phyloP scores from a whole-genome alignment of 2,797 vertebrate genomes.

The Epinephelus awoara region DNA sequence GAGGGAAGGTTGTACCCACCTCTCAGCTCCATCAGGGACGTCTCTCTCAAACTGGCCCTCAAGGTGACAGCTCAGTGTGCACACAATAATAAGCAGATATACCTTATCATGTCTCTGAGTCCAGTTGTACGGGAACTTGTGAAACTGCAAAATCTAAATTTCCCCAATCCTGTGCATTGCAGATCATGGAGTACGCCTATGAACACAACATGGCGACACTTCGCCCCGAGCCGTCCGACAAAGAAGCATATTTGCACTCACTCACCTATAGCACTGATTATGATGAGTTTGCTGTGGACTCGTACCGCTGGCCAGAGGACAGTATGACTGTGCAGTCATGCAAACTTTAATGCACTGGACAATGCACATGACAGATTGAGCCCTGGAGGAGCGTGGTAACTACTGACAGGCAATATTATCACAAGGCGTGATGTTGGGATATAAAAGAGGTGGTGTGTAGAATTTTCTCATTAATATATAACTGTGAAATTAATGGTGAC shows the following conservation, averaged over 20 bases:
- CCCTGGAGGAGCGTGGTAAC: conserved; percentile 13
- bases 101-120: neutral
- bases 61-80: conserved; percentile 84
- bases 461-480: conserved; percentile 46
- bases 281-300: conserved; percentile 89
- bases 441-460: conserved; percentile 23
- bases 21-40: conserved; percentile 89
- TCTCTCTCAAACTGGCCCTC: conserved; percentile 92
- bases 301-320: conserved; percentile 92
- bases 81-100: neutral
- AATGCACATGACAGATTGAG: neutral
- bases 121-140: neutral
- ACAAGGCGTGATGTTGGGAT: conserved; percentile 11
- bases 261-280: conserved; percentile 92
- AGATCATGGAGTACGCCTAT: conserved; percentile 94
- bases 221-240: conserved; percentile 92
- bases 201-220: conserved; percentile 89
- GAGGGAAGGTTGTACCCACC: conserved; percentile 97
- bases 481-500: conserved; percentile 47
- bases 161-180: conserved; percentile 28
- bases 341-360: conserved; percentile 80
- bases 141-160: neutral
- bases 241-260: conserved; percentile 89
- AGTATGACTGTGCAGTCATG: conserved; percentile 90
- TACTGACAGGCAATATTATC: conserved; percentile 46